Evolutionary conservation across 1,140 invertebrate genomes (phyloP).

Genomic region (Thrips palmi): DNA sequence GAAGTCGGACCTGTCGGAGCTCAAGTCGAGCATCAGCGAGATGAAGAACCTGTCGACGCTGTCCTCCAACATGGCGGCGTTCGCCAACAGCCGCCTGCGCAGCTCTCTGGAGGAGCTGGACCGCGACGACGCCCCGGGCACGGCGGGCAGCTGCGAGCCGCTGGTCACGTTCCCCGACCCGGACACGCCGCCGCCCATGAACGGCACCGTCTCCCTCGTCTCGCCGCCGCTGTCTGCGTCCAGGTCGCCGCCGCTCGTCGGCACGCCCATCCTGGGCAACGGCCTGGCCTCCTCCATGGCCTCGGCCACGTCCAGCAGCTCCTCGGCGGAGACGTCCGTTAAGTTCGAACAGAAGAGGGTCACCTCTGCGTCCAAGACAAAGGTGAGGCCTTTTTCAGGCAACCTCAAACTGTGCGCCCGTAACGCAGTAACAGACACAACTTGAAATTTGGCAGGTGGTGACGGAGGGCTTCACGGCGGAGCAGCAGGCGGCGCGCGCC

Average conservation of each 20-base stretch:
- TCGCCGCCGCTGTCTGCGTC: slow-evolving; percentile 4
- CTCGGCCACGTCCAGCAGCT: slow-evolving; percentile 26
- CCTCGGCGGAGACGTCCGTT: slow-evolving; percentile 27
- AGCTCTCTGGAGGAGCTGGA: slow-evolving; percentile 46
- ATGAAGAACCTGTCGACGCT: slow-evolving; percentile 37
- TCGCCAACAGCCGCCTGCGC: slow-evolving; percentile 32
- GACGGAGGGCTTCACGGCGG: slow-evolving; percentile 64
- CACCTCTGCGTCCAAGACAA: slow-evolving; percentile 58
- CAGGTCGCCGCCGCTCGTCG: slow-evolving; percentile 20
- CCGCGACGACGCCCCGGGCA: slow-evolving; percentile 20
- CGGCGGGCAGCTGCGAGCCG: slow-evolving; percentile 32
- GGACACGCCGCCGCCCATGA: background rate
- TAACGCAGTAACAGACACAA: no score
- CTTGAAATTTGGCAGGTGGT: no score
- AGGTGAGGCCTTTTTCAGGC: slow-evolving; percentile 32
- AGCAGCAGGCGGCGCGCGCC: slow-evolving; percentile 48
- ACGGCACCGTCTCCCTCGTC: background rate
- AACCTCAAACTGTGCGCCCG: no score
- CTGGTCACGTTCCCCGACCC: slow-evolving; percentile 44
- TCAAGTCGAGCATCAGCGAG: slow-evolving; percentile 58
- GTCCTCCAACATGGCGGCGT: slow-evolving; percentile 28
- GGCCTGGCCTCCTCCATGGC: slow-evolving; percentile 24
- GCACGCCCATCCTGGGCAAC: slow-evolving; percentile 22
- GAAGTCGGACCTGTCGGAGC: slow-evolving; percentile 52
- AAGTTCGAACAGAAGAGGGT: slow-evolving; percentile 62